These are phyloP conservation scores for Cosmopolites sordidus DNA, from an alignment of 2,888 invertebrate species.

Conservation along the genomic window DNA sequence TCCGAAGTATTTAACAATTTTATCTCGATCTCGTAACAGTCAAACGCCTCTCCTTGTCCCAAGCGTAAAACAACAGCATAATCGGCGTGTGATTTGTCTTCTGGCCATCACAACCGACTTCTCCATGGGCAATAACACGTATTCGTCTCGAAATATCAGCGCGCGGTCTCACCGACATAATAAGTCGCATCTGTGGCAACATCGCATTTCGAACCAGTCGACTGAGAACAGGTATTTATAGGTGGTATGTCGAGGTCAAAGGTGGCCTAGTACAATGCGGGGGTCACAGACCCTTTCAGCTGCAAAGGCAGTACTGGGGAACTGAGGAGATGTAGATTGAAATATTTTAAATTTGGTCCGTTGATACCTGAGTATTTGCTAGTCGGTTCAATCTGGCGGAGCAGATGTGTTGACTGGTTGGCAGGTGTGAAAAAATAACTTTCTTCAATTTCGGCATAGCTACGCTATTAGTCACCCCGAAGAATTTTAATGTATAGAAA, in stretches of 20 bases:
- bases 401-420: neutral
- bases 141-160: too few species aligned
- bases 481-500: neutral
- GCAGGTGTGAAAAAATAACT: neutral
- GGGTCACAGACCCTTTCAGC: conserved; percentile 34
- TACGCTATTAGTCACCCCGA: neutral
- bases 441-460: neutral
- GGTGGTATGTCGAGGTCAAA: conserved; percentile 49
- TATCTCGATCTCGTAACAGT: conserved; percentile 1
- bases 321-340: conserved; percentile 11
- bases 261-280: conserved; percentile 46
- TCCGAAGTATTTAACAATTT: neutral
- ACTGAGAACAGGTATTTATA: conserved; percentile 42
- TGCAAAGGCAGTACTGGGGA: conserved; percentile 20
- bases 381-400: too few species aligned
- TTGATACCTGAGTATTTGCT: too few species aligned
- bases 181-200: conserved; percentile 33
- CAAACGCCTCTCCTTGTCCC: neutral
- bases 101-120: too few species aligned
- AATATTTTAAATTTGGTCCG: neutral
- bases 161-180: conserved; percentile 13
- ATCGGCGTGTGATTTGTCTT: neutral
- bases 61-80: conserved; percentile 1
- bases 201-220: conserved; percentile 27
- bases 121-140: too few species aligned